Evolutionary conservation across 2,888 invertebrate genomes (phyloP).

Genomic region (Trypoxylon attenuatum): DNA sequence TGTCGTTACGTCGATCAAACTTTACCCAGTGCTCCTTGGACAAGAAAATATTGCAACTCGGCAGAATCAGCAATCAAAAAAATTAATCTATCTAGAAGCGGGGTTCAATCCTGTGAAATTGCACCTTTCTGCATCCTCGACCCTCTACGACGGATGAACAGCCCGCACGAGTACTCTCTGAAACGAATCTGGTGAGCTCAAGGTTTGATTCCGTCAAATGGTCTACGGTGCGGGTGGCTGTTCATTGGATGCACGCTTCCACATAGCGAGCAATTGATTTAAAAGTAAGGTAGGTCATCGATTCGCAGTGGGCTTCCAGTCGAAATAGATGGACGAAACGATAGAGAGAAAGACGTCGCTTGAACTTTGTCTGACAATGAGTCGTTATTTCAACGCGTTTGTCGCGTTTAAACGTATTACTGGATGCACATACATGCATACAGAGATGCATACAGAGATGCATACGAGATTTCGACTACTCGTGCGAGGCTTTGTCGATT

Average conservation of each 20-base stretch:
- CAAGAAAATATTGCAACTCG: conserved; percentile 41
- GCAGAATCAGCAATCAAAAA: conserved; percentile 33
- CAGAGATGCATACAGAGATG: too few species aligned
- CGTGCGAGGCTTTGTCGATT: too few species aligned
- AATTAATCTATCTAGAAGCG: conserved; percentile 45
- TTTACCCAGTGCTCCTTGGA: not conserved
- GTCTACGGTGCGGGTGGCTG: conserved; percentile 45
- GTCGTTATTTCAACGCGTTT: too few species aligned
- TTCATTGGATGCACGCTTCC: conserved; percentile 48
- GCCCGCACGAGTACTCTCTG: conserved; percentile 36
- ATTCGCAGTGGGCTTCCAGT: conserved; percentile 41
- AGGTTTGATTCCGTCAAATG: conserved; percentile 53
- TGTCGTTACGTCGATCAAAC: not conserved
- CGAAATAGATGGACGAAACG: conserved; percentile 27
- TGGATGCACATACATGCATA: too few species aligned
- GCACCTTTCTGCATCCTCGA: conserved; percentile 24
- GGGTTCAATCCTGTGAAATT: conserved; percentile 49
- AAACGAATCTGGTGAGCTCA: conserved; percentile 51
- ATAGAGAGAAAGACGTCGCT: conserved; percentile 19
- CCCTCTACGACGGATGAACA: conserved; percentile 18
- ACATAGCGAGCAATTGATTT: conserved; percentile 58
- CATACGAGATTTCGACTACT: too few species aligned
- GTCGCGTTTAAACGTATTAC: too few species aligned
- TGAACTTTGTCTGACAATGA: conserved; percentile 20
- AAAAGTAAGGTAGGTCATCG: conserved; percentile 58